A percentile compares a stretch with the other conserved stretches of the same genome.
Conservation (phyloP, 1,140 invertebrate species). For the Aleiodes sp. region DNA sequence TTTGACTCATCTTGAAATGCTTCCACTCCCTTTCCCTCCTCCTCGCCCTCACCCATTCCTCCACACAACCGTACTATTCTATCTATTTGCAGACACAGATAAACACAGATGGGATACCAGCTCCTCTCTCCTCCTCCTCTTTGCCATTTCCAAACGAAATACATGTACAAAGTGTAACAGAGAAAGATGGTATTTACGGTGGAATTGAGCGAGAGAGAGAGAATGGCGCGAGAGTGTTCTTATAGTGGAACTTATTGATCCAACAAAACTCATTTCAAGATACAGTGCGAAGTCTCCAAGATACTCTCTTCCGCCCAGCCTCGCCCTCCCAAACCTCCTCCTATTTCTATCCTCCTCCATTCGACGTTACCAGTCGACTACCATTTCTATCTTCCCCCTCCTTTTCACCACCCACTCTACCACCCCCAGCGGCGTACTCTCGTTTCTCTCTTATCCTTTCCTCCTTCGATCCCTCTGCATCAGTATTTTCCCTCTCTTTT, state of each 20-base stretch:
- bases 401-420: constrained; percentile 39
- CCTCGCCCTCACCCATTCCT: constrained; percentile 44
- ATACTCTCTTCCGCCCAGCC: constrained; percentile 55
- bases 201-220: constrained; percentile 47
- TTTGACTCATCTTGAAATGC: constrained; percentile 53
- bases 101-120: constrained; percentile 50
- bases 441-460: constrained; percentile 27
- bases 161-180: constrained; percentile 52
- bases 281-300: constrained; percentile 69
- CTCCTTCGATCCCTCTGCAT: too few species aligned
- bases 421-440: constrained; percentile 42
- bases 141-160: constrained; percentile 36
- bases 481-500: too few species aligned
- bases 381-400: constrained; percentile 28
- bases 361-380: constrained; percentile 23
- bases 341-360: constrained; percentile 1
- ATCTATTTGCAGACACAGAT: constrained; percentile 62
- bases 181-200: constrained; percentile 44
- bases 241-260: constrained; percentile 69
- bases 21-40: constrained; percentile 43
- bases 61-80: constrained; percentile 28
- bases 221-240: constrained; percentile 59
- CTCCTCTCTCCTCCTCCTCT: constrained; percentile 25
- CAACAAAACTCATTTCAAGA: constrained; percentile 70
- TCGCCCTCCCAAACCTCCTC: constrained; percentile 3